Base-by-base conservation (phyloP, 2,888 invertebrate species). In the Uropetala carovei region DNA sequence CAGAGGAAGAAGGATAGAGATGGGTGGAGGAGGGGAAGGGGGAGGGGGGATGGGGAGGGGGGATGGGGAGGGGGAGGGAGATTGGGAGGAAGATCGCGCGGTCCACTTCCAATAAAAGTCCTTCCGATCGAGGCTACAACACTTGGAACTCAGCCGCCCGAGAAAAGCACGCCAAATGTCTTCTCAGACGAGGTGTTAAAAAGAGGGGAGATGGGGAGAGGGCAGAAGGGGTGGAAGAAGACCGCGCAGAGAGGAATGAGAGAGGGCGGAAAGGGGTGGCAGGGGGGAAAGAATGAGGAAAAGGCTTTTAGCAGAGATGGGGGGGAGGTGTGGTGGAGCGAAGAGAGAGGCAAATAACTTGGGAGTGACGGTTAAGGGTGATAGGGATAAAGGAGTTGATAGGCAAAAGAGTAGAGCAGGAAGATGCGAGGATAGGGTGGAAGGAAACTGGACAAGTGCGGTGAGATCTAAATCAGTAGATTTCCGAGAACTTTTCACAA, bases 171-270 rank as follows among this genome's bases (percentile, higher is more conserved):
- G 68, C 22, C 75, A 75, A 75, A 22, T 27, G 75, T 43, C 43
- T 43, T 43, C 43, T 43, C 43, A 75, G 43, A 43, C 43, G 43
- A 43, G 83, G 56, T 83, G 43, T 83, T 83, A 83, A 83, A 83
- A 43, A 83, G 83, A n/a, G 43, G 75, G 75, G 75, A 4, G n/a
- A 9, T 5, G 11, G 75, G 27, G 75, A 11, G 75, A 9, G 75
- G 11, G 75, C 43, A 43, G 43, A 43, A 43, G 5, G 43, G 43
- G 43, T 43, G 43, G 43, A 43, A 43, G 43, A 43, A 43, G 43
- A 5, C 43, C 43, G 43, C 43, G 43, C 43, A 43, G 43, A 43
- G 43, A 43, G 43, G 43, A 43, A 43, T 5, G 43, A 43, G 43
- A 5, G 43, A 43, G 43, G 43, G 43, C 43, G 43, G 43, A 43